Evolutionary conservation across 2,797 vertebrate genomes (phyloP).

Genomic region (Coreius guichenoti): DNA sequence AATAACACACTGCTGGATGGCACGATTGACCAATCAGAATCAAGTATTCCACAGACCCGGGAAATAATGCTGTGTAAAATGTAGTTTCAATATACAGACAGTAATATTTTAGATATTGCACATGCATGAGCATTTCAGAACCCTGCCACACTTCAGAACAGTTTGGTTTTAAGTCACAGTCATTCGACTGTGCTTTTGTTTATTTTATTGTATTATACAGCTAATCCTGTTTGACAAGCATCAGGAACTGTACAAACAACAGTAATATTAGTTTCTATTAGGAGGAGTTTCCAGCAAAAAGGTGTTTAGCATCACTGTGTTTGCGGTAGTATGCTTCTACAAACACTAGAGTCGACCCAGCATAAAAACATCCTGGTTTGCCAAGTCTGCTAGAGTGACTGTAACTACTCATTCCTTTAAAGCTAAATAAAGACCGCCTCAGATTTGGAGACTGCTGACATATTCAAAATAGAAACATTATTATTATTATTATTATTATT

Average conservation of each 20-base stretch:
- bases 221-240: background rate
- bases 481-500: too few relatives aligned
- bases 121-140: background rate
- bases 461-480: background rate
- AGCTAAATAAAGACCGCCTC: background rate
- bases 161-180: background rate
- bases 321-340: background rate
- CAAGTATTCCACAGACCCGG: too few relatives aligned
- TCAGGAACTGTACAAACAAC: background rate
- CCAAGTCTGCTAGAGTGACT: background rate
- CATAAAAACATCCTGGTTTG: slow-evolving; percentile 1
- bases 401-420: background rate
- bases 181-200: background rate
- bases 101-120: background rate
- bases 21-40: too few relatives aligned
- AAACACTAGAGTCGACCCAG: background rate
- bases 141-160: background rate
- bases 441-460: background rate
- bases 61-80: background rate
- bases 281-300: background rate
- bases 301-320: background rate
- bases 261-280: background rate
- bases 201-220: background rate
- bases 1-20: too few relatives aligned
- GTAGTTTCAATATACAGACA: background rate